Percentiles rank a stretch among this genome's conserved stretches.
Evolutionary conservation across 2,113 vertebrate species (phyloP).

Genomic region (Plestiodon gilberti): DNA sequence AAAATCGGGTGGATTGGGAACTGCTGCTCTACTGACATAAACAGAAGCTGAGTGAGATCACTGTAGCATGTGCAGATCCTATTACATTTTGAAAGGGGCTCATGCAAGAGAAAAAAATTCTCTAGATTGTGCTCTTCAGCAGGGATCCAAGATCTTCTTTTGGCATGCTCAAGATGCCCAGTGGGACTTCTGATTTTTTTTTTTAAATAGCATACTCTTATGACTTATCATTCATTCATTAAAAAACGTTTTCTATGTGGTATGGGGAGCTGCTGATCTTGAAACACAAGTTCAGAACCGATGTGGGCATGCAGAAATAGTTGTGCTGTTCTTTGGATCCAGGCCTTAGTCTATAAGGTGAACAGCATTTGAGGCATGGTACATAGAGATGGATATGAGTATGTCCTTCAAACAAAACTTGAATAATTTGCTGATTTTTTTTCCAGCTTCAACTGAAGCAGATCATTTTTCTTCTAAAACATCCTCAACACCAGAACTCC

Average conservation of each 20-base stretch:
- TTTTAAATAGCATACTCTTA: neutral
- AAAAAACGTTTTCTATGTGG: too few relatives aligned
- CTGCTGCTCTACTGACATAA: too few relatives aligned
- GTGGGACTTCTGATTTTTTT: too few relatives aligned
- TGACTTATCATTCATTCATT: too few relatives aligned
- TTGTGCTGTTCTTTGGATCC: neutral
- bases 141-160: neutral
- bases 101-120: neutral
- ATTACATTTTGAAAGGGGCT: neutral
- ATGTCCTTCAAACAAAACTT: neutral
- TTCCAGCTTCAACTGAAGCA: slow-evolving; percentile 14
- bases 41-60: too few relatives aligned
- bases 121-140: neutral
- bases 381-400: neutral
- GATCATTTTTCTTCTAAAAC: neutral
- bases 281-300: too few relatives aligned
- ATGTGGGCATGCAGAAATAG: neutral
- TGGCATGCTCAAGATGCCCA: neutral
- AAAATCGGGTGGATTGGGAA: too few relatives aligned
- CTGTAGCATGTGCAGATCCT: too few relatives aligned
- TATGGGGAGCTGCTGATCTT: too few relatives aligned
- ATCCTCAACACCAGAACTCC: neutral
- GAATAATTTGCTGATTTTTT: slow-evolving; percentile 4
- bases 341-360: neutral
- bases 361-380: neutral